Conservation (phyloP, 2,113 vertebrate species). For the Lichenostomus cassidix region DNA sequence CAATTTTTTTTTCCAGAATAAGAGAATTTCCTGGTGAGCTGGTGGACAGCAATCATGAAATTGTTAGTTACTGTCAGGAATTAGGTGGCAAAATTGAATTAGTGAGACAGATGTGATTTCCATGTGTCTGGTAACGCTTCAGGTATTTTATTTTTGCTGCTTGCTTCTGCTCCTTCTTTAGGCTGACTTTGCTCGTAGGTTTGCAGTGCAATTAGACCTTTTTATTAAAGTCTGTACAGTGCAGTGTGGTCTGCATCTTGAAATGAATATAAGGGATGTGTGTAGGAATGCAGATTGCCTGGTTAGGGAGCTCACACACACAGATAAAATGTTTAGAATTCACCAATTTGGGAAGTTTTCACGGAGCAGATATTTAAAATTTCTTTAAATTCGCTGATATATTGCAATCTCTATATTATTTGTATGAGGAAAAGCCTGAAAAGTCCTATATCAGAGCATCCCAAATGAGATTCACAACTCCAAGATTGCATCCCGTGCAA, state of each 20-base stretch:
- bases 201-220: not conserved
- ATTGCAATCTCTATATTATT: not conserved
- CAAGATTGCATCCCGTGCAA: not conserved
- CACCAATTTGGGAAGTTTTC: not conserved
- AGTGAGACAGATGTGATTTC: not conserved
- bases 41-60: not conserved
- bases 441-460: not conserved
- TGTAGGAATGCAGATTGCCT: not conserved
- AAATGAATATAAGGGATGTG: not conserved
- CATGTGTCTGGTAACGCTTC: not conserved
- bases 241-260: not conserved
- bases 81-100: not conserved
- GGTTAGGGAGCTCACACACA: not conserved
- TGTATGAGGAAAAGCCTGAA: not conserved
- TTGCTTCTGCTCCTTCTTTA: not conserved
- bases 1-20: not conserved
- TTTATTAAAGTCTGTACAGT: not conserved
- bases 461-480: rapidly evolving
- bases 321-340: not conserved
- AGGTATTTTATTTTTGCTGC: not conserved
- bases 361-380: not conserved
- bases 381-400: not conserved
- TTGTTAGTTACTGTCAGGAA: not conserved
- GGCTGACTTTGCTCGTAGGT: not conserved
- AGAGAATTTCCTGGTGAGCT: not conserved